Conservation (phyloP, 2,113 vertebrate genomes). For the Alouatta palliata region DNA sequence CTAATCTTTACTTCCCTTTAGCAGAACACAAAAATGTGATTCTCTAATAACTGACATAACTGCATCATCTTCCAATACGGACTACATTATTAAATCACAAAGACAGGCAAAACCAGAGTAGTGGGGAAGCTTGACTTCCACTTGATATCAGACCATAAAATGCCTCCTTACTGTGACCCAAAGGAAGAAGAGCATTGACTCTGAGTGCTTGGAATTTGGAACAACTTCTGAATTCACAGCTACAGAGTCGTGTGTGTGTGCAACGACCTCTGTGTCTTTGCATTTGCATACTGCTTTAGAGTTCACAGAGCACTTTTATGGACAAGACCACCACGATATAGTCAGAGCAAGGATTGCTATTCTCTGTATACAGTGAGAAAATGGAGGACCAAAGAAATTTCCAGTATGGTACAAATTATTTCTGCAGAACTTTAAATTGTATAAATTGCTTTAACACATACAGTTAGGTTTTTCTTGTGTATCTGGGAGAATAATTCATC, state of each 20-base stretch:
- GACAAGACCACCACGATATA: neutral
- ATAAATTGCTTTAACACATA: neutral
- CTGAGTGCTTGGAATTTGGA: neutral
- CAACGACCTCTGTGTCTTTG: neutral
- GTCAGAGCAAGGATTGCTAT: neutral
- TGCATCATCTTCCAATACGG: conserved; percentile 33
- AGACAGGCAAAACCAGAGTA: neutral
- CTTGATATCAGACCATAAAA: conserved; percentile 15
- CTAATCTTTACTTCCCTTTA: conserved; percentile 60
- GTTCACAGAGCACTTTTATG: neutral
- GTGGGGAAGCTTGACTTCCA: conserved; percentile 1
- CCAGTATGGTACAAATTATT: neutral
- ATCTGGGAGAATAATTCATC: neutral
- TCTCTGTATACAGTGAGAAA: neutral
- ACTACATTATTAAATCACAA: conserved; percentile 42
- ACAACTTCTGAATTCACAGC: neutral
- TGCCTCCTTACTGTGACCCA: neutral
- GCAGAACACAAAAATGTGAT: conserved; percentile 54
- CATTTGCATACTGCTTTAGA: neutral
- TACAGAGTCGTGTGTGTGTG: neutral
- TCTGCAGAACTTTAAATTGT: neutral
- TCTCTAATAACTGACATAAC: conserved; percentile 58
- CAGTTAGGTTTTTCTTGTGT: neutral
- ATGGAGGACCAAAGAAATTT: neutral
- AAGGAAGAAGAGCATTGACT: neutral